Evolutionary conservation across 1,140 invertebrate genomes (phyloP).

Genomic region (Elymnias hypermnestra): DNA sequence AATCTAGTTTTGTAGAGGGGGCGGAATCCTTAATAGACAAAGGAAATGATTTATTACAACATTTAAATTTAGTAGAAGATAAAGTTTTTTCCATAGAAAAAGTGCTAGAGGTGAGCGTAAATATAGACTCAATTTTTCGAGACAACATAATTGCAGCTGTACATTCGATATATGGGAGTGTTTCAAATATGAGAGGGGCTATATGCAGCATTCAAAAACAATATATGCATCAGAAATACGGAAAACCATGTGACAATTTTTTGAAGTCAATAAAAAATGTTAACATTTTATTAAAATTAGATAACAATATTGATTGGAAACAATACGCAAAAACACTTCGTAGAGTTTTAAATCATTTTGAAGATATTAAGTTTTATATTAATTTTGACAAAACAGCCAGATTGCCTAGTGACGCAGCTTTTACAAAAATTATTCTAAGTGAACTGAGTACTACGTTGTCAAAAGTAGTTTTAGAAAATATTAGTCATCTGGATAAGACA

Average conservation of each 20-base stretch:
- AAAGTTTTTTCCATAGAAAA: slow-evolving; percentile 55
- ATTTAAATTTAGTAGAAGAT: slow-evolving; percentile 49
- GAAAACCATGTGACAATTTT: slow-evolving; percentile 44
- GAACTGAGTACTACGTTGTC: slow-evolving; percentile 39
- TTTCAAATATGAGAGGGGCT: slow-evolving; percentile 64
- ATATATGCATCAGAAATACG: slow-evolving; percentile 63
- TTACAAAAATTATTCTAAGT: slow-evolving; percentile 55
- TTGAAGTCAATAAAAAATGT: slow-evolving; percentile 51
- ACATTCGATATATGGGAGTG: slow-evolving; percentile 54
- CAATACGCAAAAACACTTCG: slow-evolving; percentile 43
- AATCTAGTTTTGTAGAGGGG: slow-evolving; percentile 32
- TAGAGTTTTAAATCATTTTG: slow-evolving; percentile 61
- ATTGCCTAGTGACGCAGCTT: slow-evolving; percentile 52
- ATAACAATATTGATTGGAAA: slow-evolving; percentile 36
- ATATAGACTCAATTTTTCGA: slow-evolving; percentile 24
- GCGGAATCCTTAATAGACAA: slow-evolving; percentile 47
- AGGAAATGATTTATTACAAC: slow-evolving; percentile 48
- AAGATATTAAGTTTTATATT: slow-evolving; percentile 68
- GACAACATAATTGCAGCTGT: slow-evolving; percentile 49
- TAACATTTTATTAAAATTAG: slow-evolving; percentile 21
- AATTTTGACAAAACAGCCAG: slow-evolving; percentile 68
- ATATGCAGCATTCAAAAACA: slow-evolving; percentile 59
- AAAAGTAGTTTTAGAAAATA: slow-evolving; percentile 21
- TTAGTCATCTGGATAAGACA: slow-evolving; percentile 16
- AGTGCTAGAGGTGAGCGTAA: slow-evolving; percentile 29